These are phyloP conservation scores for Sarcophaga peregrina DNA, from an alignment of 1,140 invertebrate species.

Conservation along the genomic window DNA sequence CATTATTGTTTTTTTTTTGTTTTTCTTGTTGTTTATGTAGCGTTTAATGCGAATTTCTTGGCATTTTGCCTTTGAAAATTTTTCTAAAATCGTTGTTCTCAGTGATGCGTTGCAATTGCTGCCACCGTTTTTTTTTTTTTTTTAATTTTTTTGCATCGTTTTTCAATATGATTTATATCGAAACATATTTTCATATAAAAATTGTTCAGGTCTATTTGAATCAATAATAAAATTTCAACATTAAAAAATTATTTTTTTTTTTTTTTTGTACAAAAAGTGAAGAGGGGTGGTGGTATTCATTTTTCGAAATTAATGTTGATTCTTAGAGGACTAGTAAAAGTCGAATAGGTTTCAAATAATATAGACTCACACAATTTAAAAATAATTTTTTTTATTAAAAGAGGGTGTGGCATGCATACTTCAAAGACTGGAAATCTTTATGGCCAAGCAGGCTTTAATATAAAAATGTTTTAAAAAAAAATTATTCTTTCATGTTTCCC, in stretches of 20 bases:
- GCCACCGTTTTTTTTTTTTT: background rate
- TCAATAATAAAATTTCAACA: conserved; percentile 14
- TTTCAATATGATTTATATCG: conserved; percentile 29
- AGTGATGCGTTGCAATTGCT: conserved; percentile 9
- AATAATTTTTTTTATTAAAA: too few relatives aligned
- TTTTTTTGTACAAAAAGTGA: background rate
- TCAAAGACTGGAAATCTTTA: too few relatives aligned
- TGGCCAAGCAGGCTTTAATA: too few relatives aligned
- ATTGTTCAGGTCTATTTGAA: conserved; percentile 33
- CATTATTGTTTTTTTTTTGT: background rate
- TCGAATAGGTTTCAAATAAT: background rate
- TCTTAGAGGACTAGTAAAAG: conserved; percentile 26
- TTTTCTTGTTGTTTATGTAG: conserved; percentile 14
- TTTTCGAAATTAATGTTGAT: background rate
- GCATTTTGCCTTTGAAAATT: conserved; percentile 31
- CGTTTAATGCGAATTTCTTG: conserved; percentile 19
- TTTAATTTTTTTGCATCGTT: background rate
- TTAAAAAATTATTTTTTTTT: conserved; percentile 12
- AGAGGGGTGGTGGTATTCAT: background rate
- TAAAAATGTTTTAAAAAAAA: too few relatives aligned
- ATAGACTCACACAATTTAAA: background rate
- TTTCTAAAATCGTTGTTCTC: background rate
- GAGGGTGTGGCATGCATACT: too few relatives aligned
- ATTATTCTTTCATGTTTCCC: too few relatives aligned
- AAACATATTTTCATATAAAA: conserved; percentile 20